These are phyloP conservation scores for Glyptemys insculpta DNA, from an alignment of 2,797 vertebrate species.

Conservation along the genomic window DNA sequence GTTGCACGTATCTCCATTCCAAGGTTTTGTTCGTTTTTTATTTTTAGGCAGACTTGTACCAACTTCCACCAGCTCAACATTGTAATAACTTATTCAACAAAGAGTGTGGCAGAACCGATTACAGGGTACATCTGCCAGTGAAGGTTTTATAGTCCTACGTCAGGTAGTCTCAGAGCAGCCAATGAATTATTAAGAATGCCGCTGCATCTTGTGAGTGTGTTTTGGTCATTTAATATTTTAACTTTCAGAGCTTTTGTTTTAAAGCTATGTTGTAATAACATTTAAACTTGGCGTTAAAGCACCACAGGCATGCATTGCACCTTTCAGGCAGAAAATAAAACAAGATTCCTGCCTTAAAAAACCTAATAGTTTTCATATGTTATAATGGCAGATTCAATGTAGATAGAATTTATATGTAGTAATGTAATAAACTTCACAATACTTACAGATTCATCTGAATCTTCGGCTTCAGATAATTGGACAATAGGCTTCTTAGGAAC, in stretches of 20 bases:
- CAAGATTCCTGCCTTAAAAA: background rate
- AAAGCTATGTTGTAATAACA: background rate
- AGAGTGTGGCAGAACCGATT: background rate
- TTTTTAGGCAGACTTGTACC: background rate
- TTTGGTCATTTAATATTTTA: background rate
- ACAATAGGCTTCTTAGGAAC: conserved; percentile 93
- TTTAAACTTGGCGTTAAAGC: background rate
- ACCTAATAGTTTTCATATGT: background rate
- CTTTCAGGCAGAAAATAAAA: background rate
- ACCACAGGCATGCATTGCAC: background rate
- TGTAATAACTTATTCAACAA: background rate
- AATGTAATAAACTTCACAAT: background rate
- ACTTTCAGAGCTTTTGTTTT: background rate
- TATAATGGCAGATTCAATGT: background rate
- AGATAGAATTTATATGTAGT: background rate
- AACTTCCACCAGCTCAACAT: background rate
- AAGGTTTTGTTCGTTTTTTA: background rate
- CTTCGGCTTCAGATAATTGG: conserved; percentile 90
- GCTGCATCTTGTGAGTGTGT: background rate
- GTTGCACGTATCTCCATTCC: background rate
- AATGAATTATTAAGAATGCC: background rate
- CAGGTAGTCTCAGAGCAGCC: background rate
- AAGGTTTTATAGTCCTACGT: background rate
- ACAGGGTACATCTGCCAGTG: background rate
- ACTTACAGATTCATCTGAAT: conserved; percentile 91